Evolutionary conservation across 1,140 invertebrate genomes (phyloP).

Genomic region (Leptopilina boulardi): DNA sequence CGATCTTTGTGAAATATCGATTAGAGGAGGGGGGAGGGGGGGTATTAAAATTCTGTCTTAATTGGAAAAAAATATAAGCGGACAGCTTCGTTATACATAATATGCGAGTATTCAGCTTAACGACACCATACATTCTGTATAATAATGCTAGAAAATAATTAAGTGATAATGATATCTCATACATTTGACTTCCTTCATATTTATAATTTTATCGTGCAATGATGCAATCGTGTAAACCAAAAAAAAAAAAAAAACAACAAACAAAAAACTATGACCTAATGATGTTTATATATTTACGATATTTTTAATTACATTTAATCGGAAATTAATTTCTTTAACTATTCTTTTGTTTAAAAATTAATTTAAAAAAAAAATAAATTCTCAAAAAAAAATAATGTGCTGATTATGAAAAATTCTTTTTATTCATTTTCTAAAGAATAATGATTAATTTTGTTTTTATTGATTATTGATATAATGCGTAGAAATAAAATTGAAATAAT

Average conservation of each 20-base stretch:
- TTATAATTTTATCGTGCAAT: neutral
- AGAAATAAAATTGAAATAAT: too few species aligned
- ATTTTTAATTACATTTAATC: too few species aligned
- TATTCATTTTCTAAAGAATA: too few species aligned
- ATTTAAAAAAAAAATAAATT: too few species aligned
- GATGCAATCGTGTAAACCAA: neutral
- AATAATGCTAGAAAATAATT: slow-evolving; percentile 57
- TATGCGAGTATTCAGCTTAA: slow-evolving; percentile 59
- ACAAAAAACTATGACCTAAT: neutral
- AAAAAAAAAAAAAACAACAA: too few species aligned
- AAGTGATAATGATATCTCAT: slow-evolving; percentile 70
- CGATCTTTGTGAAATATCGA: slow-evolving; percentile 58
- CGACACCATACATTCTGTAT: slow-evolving; percentile 52
- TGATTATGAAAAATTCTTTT: too few species aligned
- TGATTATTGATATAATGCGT: too few species aligned
- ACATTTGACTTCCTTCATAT: slow-evolving; percentile 29
- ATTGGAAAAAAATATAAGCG: slow-evolving; percentile 53
- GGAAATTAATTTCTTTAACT: too few species aligned
- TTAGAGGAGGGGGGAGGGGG: too few species aligned
- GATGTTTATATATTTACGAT: neutral
- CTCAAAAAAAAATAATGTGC: too few species aligned
- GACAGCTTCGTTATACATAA: slow-evolving; percentile 52
- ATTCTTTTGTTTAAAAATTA: too few species aligned
- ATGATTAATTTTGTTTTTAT: too few species aligned
- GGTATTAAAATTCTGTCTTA: slow-evolving; percentile 64